Evolutionary conservation across 2,797 vertebrate genomes (phyloP).

Genomic region (Otolemur crassicaudatus): DNA sequence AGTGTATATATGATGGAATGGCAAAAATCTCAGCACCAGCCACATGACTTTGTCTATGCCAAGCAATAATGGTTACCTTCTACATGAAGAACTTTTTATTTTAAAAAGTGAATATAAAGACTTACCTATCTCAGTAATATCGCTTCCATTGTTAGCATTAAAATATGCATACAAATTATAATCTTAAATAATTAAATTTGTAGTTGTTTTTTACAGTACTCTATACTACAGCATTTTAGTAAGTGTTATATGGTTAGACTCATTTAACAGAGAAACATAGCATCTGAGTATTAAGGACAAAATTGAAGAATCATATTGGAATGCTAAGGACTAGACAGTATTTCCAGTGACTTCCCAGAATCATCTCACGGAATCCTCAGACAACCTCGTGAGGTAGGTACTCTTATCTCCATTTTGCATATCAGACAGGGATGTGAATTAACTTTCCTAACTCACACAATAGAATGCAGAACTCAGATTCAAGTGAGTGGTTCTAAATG

Average conservation of each 20-base stretch:
- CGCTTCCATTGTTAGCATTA: background rate
- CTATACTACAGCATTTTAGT: background rate
- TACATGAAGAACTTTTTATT: background rate
- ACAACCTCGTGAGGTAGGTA: background rate
- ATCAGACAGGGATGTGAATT: background rate
- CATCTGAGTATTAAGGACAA: constrained; percentile 4
- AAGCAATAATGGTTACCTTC: background rate
- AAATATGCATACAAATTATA: background rate
- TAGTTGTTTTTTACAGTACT: background rate
- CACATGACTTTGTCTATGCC: background rate
- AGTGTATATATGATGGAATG: background rate
- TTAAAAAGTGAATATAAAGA: background rate
- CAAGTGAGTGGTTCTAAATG: background rate
- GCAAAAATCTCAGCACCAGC: background rate
- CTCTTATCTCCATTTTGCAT: background rate
- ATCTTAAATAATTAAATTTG: background rate
- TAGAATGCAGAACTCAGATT: background rate
- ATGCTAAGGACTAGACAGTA: background rate
- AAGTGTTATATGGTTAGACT: constrained; percentile 16
- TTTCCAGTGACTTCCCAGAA: background rate
- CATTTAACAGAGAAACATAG: background rate
- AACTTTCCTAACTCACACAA: background rate
- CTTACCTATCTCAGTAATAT: background rate
- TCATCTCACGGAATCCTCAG: background rate
- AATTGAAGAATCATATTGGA: background rate